Percentiles rank a stretch among this genome's conserved stretches.
These are phyloP conservation scores for Acanthaster planci DNA, from an alignment of 35 echinoderm and acorn worm genomes.

Conservation along the genomic window DNA sequence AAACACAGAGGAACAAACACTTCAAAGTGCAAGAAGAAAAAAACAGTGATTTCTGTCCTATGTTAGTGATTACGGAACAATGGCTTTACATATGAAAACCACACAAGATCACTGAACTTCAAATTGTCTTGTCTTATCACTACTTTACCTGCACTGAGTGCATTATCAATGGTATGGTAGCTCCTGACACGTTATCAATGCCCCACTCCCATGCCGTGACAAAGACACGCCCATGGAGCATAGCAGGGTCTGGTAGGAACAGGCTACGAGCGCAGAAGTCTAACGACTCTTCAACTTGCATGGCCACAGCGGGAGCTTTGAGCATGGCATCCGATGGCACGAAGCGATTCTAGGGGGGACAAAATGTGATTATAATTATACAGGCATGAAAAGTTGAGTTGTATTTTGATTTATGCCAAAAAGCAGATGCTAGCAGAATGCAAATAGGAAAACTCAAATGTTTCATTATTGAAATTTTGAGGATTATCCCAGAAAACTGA, in stretches of 20 bases:
- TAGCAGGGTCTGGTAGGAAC: conserved; percentile 73
- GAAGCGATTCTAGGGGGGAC: conserved; percentile 58
- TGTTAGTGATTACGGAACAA: too few species aligned
- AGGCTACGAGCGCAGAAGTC: conserved; percentile 72
- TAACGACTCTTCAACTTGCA: conserved; percentile 43
- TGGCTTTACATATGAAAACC: too few species aligned
- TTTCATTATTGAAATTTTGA: too few species aligned
- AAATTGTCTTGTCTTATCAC: not conserved
- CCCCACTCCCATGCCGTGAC: conserved; percentile 94
- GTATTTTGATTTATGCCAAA: too few species aligned
- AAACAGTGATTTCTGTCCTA: not conserved
- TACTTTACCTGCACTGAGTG: conserved; percentile 56
- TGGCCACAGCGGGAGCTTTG: conserved; percentile 59
- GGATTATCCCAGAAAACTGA: too few species aligned
- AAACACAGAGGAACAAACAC: not conserved
- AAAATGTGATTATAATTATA: not conserved
- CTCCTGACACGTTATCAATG: conserved; percentile 64
- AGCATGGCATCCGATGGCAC: conserved; percentile 72
- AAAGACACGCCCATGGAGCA: conserved; percentile 83
- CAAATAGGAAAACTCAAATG: too few species aligned
- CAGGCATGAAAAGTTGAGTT: too few species aligned
- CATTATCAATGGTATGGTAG: conserved; percentile 56
- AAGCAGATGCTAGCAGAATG: too few species aligned
- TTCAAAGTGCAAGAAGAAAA: not conserved
- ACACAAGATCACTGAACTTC: too few species aligned